Conservation (phyloP, 2,797 vertebrate genomes). For the Hydrolagus colliei region DNA sequence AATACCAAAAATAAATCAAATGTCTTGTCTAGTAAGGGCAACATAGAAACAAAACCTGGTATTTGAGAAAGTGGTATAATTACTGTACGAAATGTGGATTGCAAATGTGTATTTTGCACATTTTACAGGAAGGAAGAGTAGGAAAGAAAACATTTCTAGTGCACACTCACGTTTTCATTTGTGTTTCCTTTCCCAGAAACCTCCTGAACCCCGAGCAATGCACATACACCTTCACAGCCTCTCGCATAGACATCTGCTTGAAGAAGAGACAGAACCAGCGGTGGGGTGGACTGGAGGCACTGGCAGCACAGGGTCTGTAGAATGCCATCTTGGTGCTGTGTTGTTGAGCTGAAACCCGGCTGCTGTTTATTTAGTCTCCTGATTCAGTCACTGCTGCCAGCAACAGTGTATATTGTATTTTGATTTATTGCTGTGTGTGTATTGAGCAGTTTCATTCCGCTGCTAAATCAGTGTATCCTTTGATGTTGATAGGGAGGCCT, state of each 20-base stretch:
- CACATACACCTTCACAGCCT: slow-evolving; percentile 79
- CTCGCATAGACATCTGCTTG: slow-evolving; percentile 80
- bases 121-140: too few relatives aligned
- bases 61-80: too few relatives aligned
- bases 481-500: too few relatives aligned
- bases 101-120: neutral
- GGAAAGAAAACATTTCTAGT: neutral
- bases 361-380: neutral
- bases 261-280: slow-evolving; percentile 95
- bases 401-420: too few relatives aligned
- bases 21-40: too few relatives aligned
- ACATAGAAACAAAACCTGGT: too few relatives aligned
- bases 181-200: slow-evolving; percentile 61
- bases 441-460: too few relatives aligned
- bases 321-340: slow-evolving; percentile 55
- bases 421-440: too few relatives aligned
- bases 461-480: too few relatives aligned
- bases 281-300: slow-evolving; percentile 90
- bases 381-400: too few relatives aligned
- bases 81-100: neutral
- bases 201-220: slow-evolving; percentile 88
- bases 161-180: neutral
- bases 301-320: slow-evolving; percentile 92
- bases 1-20: too few relatives aligned
- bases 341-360: slow-evolving; percentile 10